Base-by-base conservation (phyloP, 2,888 invertebrate genomes). In the Megaustenia siamemsis region DNA sequence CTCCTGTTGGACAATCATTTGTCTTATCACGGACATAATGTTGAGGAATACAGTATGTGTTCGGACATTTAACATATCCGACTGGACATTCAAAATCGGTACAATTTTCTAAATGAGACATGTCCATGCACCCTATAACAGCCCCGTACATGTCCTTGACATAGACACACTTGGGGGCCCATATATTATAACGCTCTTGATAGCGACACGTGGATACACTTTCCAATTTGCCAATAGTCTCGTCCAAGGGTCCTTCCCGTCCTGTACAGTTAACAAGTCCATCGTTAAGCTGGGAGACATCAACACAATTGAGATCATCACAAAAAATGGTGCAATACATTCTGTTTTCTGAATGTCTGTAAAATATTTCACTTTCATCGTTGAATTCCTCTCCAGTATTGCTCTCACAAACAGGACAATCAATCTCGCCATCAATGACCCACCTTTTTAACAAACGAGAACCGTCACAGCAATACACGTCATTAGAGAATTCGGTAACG, bases 121-220 rank as follows among this genome's bases (percentile, higher is more conserved):
- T 75, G 53, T 71, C 43, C 38, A 21, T 43, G 24, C 75, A 82
- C 6, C 73, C 73, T n/a, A 63, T 75, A 0, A 73, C 32, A 1
- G 24, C 56, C 15, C 75, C 63, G 32, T 32, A 73, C 5, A 73
- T 15, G 28, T 82, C 82, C 32, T 73, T 71, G 5, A 75, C 18
- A 18, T 75, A 75, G 18, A 75, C 82, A 63, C 82, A 75, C 32
- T 66, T 75, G 15, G 73, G 73, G 0, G 73, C 60, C 75, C 82
- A 75, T 3, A 43, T 75, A 12, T 24, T 71, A n/a, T 49, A 24
- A 10, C 24, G 38, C 15, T 49, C 12, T 5, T 8, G 8, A 21
- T 76, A 53, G n/a, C 73, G 49, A 0, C 45, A 45, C 15, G 49
- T 49, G 6, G 53, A 12, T 3, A 32, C 28, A 5, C 35, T 1